Evolutionary conservation across 2,888 invertebrate genomes (phyloP), one percentile per base, ranked within the genome.

Genomic region (Caenorhabditis doughertyi): DNA sequence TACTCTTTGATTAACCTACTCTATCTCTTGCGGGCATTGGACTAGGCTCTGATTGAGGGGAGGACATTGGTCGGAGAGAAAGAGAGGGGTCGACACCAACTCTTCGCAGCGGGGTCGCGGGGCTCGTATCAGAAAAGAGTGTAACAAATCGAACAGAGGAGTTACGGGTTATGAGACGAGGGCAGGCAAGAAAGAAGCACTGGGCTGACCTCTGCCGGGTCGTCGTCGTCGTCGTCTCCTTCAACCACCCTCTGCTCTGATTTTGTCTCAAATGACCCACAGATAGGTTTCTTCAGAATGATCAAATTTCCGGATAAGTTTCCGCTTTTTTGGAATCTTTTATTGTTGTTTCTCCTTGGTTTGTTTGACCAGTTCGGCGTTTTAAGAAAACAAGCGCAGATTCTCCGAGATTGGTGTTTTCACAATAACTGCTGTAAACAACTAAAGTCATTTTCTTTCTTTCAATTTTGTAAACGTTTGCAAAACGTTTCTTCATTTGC

Each of bases 131-230:
- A 77, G 77, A 65, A 51, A n/a, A 68, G 27, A 77, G 77, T 77
- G 77, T 77, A 77, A 77, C 77, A 77, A 68, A 77, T 77, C 68
- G 77, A 77, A 77, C 77, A 77, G 60, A 68, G 77, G 77, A 77
- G 68, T 60, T 58, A 76, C 51, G 76, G 76, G 76, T 76, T 77
- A 77, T 68, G 77, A 68, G 73, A n/a, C 55, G 73, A 39, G 64
- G 73, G 73, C 47, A 67, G 67, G 47, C 7, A 51, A 51, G 49
- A 77, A 77, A 77, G 77, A 77, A 77, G 62, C 68, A 53, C 77
- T 77, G 68, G 53, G 39, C 49, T 68, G 77, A 77, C 76, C 76
- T 76, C 60, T 51, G 76, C 65, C 60, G 68, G 35, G 64, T n/a
- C n/a, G 9, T 16, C 42, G n/a, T n/a, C 16, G 9, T 42, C 58